Percentiles rank a stretch among this genome's conserved stretches.
phyloP scores from a whole-genome alignment of 2,113 vertebrate genomes.

The Tenrec ecaudatus region DNA sequence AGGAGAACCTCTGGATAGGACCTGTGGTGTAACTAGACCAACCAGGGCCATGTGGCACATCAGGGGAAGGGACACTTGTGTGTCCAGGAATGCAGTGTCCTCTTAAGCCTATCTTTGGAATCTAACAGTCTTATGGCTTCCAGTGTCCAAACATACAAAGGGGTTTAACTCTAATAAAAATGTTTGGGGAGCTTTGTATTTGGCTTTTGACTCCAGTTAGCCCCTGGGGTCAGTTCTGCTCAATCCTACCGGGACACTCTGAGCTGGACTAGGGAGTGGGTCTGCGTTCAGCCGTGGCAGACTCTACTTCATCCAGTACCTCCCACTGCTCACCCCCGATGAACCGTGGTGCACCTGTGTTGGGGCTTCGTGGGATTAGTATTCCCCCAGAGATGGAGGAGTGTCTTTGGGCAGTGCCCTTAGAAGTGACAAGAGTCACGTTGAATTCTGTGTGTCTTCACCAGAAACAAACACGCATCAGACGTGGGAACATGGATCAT shows the following conservation, averaged over 20 bases:
- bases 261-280: fast-evolving
- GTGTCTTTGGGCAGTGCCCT: neutral
- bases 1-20: fast-evolving
- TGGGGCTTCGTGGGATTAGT: neutral
- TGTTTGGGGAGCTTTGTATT: too few species aligned
- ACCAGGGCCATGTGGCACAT: fast-evolving
- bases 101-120: neutral
- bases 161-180: neutral
- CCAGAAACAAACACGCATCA: neutral
- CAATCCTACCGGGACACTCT: too few species aligned
- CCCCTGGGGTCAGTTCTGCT: too few species aligned
- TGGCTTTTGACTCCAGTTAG: too few species aligned
- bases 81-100: neutral
- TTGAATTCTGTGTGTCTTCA: neutral
- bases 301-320: too few species aligned
- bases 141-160: neutral
- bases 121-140: too few species aligned
- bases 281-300: neutral
- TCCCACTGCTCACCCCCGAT: neutral
- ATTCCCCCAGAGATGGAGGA: neutral
- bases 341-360: neutral
- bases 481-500: neutral
- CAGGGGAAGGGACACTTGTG: neutral
- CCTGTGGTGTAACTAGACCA: fast-evolving
- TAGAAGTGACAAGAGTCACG: neutral